phyloP scores from a whole-genome alignment of 92 coral and sea anemone species.

The Pocillopora meandrina region DNA sequence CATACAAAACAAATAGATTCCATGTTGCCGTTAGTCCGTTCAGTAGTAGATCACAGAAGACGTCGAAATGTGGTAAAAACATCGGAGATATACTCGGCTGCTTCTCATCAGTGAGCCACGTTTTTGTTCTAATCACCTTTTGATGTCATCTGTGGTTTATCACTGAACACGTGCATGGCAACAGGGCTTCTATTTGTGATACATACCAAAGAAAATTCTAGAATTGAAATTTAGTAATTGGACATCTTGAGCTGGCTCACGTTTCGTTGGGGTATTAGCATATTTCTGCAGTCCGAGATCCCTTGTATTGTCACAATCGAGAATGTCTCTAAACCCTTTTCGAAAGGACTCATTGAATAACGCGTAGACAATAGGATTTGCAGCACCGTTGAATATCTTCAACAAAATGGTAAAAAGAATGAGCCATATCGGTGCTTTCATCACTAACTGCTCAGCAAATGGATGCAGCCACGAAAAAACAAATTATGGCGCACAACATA shows the following conservation, averaged over 20 bases:
- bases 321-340: background rate
- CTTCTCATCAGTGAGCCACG: no score
- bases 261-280: background rate
- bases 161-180: no score
- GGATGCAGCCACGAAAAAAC: background rate
- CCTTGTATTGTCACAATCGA: background rate
- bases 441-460: background rate
- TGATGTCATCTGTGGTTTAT: no score
- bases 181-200: no score
- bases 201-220: background rate
- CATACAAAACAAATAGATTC: no score
- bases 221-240: background rate
- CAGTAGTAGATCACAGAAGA: no score
- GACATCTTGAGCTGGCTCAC: background rate
- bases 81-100: no score
- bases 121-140: no score
- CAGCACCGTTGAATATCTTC: background rate
- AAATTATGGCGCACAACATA: conserved; percentile 38
- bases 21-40: no score
- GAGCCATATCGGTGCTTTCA: background rate
- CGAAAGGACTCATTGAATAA: conserved; percentile 7
- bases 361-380: conserved; percentile 13
- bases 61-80: no score
- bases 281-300: background rate
- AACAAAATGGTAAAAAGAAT: conserved; percentile 6